Conservation (phyloP, 2,113 vertebrate species). For the Nipponia nippon region DNA sequence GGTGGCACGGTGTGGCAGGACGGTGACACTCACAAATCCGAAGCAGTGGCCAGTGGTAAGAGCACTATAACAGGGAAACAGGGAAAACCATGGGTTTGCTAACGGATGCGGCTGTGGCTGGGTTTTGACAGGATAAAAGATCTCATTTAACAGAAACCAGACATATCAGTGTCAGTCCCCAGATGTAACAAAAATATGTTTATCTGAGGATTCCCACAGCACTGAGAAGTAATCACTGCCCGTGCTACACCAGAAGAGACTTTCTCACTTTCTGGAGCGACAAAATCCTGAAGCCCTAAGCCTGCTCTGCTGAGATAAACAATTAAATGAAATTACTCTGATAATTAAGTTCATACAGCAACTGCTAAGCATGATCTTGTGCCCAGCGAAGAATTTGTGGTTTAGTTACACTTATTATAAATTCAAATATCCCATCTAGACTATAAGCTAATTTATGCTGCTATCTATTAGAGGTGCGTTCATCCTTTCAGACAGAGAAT, state of each 20-base stretch:
- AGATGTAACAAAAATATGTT: not conserved
- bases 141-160: slow-evolving; percentile 12
- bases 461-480: not conserved
- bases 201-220: slow-evolving; percentile 12
- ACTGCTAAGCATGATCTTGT: not conserved
- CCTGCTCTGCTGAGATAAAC: not conserved
- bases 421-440: not conserved
- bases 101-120: not conserved
- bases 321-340: not conserved
- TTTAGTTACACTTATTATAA: not conserved
- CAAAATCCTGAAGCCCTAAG: not conserved
- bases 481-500: not conserved
- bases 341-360: not conserved
- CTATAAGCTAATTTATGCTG: not conserved
- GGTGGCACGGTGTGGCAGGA: not conserved
- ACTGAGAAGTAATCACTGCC: not conserved
- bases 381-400: not conserved
- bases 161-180: not conserved
- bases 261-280: not conserved
- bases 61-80: not conserved
- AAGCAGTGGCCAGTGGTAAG: rapidly evolving
- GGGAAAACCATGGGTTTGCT: not conserved
- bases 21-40: not conserved
- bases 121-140: not conserved
- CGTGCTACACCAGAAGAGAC: not conserved